A percentile compares a stretch with the other conserved stretches of the same genome.
These are phyloP conservation scores for Xestia xanthographa DNA, from an alignment of 2,888 invertebrate genomes.

Conservation along the genomic window DNA sequence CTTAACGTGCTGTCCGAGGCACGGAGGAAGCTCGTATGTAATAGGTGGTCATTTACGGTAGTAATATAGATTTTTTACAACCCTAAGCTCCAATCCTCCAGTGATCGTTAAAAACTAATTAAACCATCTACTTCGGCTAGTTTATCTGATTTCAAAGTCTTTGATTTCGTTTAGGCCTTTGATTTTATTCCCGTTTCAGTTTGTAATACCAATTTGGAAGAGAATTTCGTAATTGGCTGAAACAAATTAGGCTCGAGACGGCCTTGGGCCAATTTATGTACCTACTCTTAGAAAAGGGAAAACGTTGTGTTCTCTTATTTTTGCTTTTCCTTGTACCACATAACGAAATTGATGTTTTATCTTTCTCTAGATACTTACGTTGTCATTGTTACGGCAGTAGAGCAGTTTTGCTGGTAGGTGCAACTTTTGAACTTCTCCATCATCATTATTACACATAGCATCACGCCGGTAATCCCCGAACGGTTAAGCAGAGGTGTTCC, in stretches of 20 bases:
- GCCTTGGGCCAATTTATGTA: slow-evolving; percentile 39
- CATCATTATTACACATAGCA: too few relatives aligned
- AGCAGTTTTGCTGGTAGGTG: background rate
- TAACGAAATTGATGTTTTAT: too few relatives aligned
- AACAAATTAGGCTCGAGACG: slow-evolving; percentile 42
- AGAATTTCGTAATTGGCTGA: slow-evolving; percentile 40
- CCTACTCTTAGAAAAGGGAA: slow-evolving; percentile 5
- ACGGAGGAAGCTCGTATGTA: too few relatives aligned
- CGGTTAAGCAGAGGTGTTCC: too few relatives aligned
- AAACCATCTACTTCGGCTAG: slow-evolving; percentile 4
- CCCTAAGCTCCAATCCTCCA: background rate
- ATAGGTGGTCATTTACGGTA: too few relatives aligned
- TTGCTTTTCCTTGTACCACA: slow-evolving; percentile 3
- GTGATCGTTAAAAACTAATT: slow-evolving; percentile 17
- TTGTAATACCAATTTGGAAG: slow-evolving; percentile 46
- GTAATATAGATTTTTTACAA: background rate
- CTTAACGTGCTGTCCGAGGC: too few relatives aligned
- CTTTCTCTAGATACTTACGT: background rate
- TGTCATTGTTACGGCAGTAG: background rate
- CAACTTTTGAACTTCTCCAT: background rate
- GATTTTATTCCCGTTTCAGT: slow-evolving; percentile 41
- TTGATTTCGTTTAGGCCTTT: slow-evolving; percentile 44
- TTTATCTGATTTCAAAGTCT: slow-evolving; percentile 38
- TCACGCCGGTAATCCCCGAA: too few relatives aligned
- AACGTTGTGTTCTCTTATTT: slow-evolving; percentile 10